These are phyloP conservation scores for Campylomormyrus numenius DNA, from an alignment of 2,113 vertebrate genomes.

Conservation along the genomic window DNA sequence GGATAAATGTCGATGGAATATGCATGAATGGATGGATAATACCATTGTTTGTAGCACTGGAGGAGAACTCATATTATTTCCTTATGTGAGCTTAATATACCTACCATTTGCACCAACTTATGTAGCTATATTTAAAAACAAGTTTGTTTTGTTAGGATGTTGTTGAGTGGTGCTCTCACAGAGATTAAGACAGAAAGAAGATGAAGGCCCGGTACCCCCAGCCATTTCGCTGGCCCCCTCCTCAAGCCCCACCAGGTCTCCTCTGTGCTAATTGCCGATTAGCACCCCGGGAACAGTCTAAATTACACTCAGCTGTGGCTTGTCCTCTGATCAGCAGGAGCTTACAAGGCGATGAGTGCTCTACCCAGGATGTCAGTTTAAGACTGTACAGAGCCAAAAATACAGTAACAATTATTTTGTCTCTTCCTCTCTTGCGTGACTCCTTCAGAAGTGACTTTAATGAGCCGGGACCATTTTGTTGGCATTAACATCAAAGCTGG, in stretches of 20 bases:
- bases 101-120: not conserved
- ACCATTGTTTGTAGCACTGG: not conserved
- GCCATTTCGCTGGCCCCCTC: not conserved
- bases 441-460: not conserved
- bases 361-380: not conserved
- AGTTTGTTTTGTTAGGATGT: not conserved
- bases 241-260: not conserved
- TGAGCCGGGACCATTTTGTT: not conserved
- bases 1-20: not conserved
- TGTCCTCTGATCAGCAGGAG: not conserved
- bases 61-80: not conserved
- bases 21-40: not conserved
- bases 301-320: constrained; percentile 6
- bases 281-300: constrained; percentile 8
- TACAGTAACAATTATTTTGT: not conserved
- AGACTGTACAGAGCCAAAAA: not conserved
- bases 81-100: not conserved
- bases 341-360: not conserved
- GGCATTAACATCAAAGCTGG: not conserved
- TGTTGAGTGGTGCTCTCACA: not conserved
- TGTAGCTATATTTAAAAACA: not conserved
- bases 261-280: constrained; percentile 9
- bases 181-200: not conserved
- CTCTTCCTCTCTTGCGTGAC: not conserved
- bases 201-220: not conserved